phyloP scores from a whole-genome alignment of 2,888 invertebrate species.

The Cheilosia soror region DNA sequence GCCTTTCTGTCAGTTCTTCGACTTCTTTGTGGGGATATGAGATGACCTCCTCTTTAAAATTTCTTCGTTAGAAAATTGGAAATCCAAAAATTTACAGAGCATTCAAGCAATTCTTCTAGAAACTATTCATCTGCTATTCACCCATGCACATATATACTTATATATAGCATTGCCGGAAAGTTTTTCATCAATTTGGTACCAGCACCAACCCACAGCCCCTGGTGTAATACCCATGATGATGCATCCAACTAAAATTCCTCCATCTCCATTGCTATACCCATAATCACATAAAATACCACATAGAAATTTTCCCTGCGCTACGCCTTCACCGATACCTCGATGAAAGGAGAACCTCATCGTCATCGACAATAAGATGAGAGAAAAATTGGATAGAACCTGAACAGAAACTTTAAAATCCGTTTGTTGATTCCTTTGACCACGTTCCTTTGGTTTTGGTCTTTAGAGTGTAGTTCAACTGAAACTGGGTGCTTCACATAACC shows the following conservation, averaged over 20 bases:
- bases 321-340: not conserved
- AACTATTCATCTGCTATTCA: slow-evolving; percentile 52
- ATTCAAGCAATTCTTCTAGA: slow-evolving; percentile 46
- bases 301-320: slow-evolving; percentile 40
- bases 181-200: slow-evolving; percentile 67
- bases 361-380: slow-evolving; percentile 68
- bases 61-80: slow-evolving; percentile 58
- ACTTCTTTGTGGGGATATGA: slow-evolving; percentile 6
- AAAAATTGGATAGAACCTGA: slow-evolving; percentile 61
- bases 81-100: slow-evolving; percentile 48
- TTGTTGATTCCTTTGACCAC: slow-evolving; percentile 77
- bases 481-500: slow-evolving; percentile 16
- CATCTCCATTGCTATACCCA: slow-evolving; percentile 47
- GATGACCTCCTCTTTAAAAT: slow-evolving; percentile 40
- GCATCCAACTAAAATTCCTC: slow-evolving; percentile 67
- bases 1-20: slow-evolving; percentile 6
- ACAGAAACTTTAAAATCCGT: slow-evolving; percentile 73
- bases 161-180: slow-evolving; percentile 24
- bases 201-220: slow-evolving; percentile 20
- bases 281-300: slow-evolving; percentile 73
- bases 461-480: slow-evolving; percentile 56
- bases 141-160: not conserved
- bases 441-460: slow-evolving; percentile 76
- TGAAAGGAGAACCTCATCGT: slow-evolving; percentile 51
- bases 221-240: slow-evolving; percentile 64